Base-by-base conservation (phyloP, 1,140 invertebrate genomes). In the Macrobrachium nipponense region DNA sequence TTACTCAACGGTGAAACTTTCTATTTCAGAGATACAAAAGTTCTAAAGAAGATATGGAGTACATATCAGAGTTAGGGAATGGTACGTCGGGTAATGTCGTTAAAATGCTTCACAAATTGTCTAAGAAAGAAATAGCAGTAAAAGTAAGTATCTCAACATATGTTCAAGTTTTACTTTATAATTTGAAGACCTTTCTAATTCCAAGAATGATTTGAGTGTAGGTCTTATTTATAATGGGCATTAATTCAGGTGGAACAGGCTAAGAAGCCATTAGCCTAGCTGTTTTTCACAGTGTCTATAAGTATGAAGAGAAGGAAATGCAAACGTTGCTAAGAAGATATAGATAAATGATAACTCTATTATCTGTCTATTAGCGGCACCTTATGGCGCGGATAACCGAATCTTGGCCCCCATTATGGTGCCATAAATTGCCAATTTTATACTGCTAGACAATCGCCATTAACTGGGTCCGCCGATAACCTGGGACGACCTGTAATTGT, bases 61-160 rank as follows among this genome's bases (percentile, higher is more conserved):
- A 96, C 89, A 91, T 98, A 60, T 96, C 97, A 12, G 97, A 98
- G 91, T 92, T 99, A 70, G 98, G 98, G 82, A 97, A 96, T 91
- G 98, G 98, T 7, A 98, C 97, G 11, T 99, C 97, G 91, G 98
- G 98, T n/a, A 97, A 98, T 92, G 98, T 99, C 12, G 96, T 98
- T 4, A 98, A 98, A 92, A 99, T 99, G 98, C 92, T 94, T 87
- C 98, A 99, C 91, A 95, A 94, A 91, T 94, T 95, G 14, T 97
- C 96, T 88, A 93, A 94, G 36, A 94, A 95, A 89, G 93, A 97
- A 58, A 97, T 99, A 90, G 98, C 98, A 87, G 98, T 99, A 0
- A 99, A 99, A 93, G 96, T 97, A 92, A 91, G 89, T 87, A 14
- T 80, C 72, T 51, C 12, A 10, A 51, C 12, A 2, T 51, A 6